Conservation (phyloP, 2,797 vertebrate species). For the Eulemur albifrons region DNA sequence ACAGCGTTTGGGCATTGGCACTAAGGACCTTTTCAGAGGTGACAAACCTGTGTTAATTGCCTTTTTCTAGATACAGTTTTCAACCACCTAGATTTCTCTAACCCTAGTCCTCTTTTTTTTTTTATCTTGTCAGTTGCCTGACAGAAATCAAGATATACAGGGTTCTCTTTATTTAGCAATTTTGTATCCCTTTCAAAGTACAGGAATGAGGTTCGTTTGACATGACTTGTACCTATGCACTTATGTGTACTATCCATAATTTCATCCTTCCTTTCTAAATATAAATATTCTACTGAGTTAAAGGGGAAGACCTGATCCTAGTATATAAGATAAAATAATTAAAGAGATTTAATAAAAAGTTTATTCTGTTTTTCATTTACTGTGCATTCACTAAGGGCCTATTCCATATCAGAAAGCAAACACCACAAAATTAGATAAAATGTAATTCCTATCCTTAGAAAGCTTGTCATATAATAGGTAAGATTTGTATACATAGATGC, state of each 20-base stretch:
- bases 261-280: not conserved
- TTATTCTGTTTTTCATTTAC: constrained; percentile 27
- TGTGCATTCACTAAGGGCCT: not conserved
- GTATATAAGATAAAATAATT: constrained; percentile 19
- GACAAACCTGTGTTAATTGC: not conserved
- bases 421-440: not conserved
- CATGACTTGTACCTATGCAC: not conserved
- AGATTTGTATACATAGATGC: not conserved
- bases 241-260: not conserved
- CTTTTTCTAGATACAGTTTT: not conserved
- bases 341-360: constrained; percentile 12
- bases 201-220: not conserved
- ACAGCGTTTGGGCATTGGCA: not conserved
- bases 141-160: not conserved
- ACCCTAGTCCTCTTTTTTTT: not conserved
- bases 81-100: not conserved
- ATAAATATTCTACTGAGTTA: constrained; percentile 14
- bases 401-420: not conserved
- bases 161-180: not conserved
- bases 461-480: not conserved
- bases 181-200: not conserved
- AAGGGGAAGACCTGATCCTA: not conserved
- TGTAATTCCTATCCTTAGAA: constrained; percentile 18
- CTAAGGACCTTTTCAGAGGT: not conserved
- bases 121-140: not conserved